phyloP scores from a whole-genome alignment of 2,888 invertebrate genomes.

The Glyphotaelius pellucidus region DNA sequence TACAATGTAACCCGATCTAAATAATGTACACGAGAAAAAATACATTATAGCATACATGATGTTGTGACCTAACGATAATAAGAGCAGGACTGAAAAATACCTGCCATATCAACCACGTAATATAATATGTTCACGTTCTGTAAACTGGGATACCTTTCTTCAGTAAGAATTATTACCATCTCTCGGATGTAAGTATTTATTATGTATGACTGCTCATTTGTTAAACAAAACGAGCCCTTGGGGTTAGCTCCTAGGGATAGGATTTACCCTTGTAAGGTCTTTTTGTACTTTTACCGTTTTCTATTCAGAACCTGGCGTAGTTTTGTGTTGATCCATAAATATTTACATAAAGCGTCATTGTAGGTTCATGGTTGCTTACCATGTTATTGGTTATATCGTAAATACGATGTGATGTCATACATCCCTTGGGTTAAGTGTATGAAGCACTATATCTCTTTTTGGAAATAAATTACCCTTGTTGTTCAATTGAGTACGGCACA shows the following conservation, averaged over 20 bases:
- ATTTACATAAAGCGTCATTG: background rate
- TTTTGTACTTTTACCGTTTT: background rate
- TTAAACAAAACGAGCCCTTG: background rate
- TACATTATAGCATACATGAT: background rate
- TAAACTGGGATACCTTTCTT: background rate
- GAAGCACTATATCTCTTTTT: too few species aligned
- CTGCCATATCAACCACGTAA: too few species aligned
- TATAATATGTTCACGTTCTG: background rate
- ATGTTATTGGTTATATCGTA: too few species aligned
- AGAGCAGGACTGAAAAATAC: background rate
- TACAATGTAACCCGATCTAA: background rate
- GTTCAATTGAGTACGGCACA: too few species aligned
- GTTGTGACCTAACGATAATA: background rate
- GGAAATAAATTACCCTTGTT: too few species aligned
- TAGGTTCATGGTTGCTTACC: too few species aligned
- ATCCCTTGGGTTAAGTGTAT: too few species aligned
- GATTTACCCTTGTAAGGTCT: background rate
- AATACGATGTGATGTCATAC: too few species aligned
- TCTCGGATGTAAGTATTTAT: background rate
- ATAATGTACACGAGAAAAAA: background rate
- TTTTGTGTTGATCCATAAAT: background rate
- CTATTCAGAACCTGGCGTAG: background rate
- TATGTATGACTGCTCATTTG: background rate
- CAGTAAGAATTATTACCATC: background rate
- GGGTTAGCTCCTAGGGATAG: background rate